A percentile compares a stretch with the other conserved stretches of the same genome.
Conservation (phyloP, 92 coral and sea anemone genomes). For the Ricordea florida region DNA sequence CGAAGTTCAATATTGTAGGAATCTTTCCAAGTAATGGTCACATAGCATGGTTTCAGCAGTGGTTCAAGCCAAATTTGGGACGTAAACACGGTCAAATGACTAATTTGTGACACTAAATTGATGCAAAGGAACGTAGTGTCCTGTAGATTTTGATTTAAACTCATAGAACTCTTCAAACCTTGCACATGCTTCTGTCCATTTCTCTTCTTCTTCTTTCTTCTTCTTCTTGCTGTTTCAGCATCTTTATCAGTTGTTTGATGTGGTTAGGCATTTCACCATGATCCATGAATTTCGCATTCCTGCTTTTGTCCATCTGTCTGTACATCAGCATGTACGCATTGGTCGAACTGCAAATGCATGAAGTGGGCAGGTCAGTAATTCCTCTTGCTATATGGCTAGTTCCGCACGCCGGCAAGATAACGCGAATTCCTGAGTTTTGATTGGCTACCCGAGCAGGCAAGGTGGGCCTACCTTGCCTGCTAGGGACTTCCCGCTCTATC, state of each 20-base stretch:
- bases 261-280: slow-evolving; percentile 76
- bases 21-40: too few relatives aligned
- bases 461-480: too few relatives aligned
- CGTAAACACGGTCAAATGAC: neutral
- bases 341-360: slow-evolving; percentile 80
- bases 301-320: slow-evolving; percentile 72
- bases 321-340: slow-evolving; percentile 99
- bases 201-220: slow-evolving; percentile 72
- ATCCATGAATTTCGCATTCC: slow-evolving; percentile 67
- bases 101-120: too few relatives aligned
- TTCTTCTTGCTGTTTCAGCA: slow-evolving; percentile 66
- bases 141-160: neutral
- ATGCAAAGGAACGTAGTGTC: too few relatives aligned
- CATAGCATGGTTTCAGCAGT: too few relatives aligned
- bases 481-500: too few relatives aligned
- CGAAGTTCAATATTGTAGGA: too few relatives aligned
- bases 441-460: too few relatives aligned
- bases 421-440: too few relatives aligned
- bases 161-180: slow-evolving; percentile 41
- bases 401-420: too few relatives aligned
- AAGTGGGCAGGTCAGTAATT: too few relatives aligned
- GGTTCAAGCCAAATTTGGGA: neutral
- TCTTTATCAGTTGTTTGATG: slow-evolving; percentile 43
- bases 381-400: too few relatives aligned
- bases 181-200: slow-evolving; percentile 79